Base-by-base conservation (phyloP, 2,797 vertebrate species). In the Epinephelus coioides region DNA sequence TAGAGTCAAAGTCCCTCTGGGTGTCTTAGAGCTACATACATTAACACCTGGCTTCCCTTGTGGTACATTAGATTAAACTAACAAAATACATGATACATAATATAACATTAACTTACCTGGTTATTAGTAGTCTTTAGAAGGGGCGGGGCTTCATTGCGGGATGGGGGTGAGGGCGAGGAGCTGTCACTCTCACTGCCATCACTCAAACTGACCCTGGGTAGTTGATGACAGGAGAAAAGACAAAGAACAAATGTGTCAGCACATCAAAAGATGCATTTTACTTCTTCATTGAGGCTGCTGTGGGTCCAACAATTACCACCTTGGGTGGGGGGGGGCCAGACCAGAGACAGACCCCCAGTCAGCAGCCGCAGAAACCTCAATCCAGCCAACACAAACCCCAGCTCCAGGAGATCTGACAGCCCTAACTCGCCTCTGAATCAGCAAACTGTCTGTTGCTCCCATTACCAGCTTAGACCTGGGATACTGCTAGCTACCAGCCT, bases 111-210 rank as follows among this genome's bases (percentile, higher is more conserved):
- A 30, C 77, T 90, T 94, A 99, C 98, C 97, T 98, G 98, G 93
- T 95, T 98, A 88, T 88, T 98, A 94, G 79, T 96, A 76, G 96
- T 95, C 95, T 98, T 98, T 90, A 98, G 70, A 86, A 97, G 89
- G 25, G 97, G 91, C 0, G 96, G 95, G 70, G 96, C 94, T 30
- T 98, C 97, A 3, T 89, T 91, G n/a, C 92, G 95, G 50, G 79
- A 91, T 6, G 95, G 92, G 0, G 96, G 94, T 1, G 97, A 97
- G 19, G 97, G 96, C 34, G 95, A 92, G 61, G 97, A 97, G 93
- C 96, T 97, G 92, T 98, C 97, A 81, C 97, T 98, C 80, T 98
- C 97, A 8, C 97, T 99, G 92, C 97, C 98, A 6, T 98, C 97
- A 84, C 98, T 99, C 91, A 99, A 92, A 88, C 97, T 98, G 81